Conservation (phyloP, 2,797 vertebrate genomes). For the Syndactyla subalaris region DNA sequence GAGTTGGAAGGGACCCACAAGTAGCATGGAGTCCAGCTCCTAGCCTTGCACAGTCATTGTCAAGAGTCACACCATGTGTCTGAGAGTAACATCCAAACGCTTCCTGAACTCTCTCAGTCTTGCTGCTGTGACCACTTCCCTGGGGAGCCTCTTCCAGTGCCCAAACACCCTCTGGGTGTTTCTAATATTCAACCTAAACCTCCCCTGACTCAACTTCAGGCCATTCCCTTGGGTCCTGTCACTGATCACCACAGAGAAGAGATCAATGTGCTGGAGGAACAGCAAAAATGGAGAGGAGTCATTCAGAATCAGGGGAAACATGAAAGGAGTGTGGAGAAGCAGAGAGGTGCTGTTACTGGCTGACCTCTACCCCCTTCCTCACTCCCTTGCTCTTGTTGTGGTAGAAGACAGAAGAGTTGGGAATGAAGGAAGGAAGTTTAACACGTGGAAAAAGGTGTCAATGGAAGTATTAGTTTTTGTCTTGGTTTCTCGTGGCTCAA, state of each 20-base stretch:
- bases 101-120: neutral
- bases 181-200: neutral
- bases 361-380: neutral
- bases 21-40: neutral
- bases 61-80: neutral
- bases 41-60: neutral
- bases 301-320: neutral
- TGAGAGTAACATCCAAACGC: neutral
- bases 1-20: neutral
- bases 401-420: neutral
- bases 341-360: neutral
- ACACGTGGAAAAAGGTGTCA: neutral
- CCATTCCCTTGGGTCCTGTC: neutral
- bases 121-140: neutral
- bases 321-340: neutral
- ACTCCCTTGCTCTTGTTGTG: accelerated
- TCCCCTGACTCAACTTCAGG: neutral
- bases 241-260: neutral
- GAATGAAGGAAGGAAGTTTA: neutral
- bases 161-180: neutral
- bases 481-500: neutral
- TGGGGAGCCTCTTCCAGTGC: neutral
- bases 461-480: neutral
- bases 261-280: neutral
- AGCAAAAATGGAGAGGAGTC: accelerated